Base-by-base conservation (phyloP, 2,888 invertebrate genomes). In the Hirtodrosophila histrioides region DNA sequence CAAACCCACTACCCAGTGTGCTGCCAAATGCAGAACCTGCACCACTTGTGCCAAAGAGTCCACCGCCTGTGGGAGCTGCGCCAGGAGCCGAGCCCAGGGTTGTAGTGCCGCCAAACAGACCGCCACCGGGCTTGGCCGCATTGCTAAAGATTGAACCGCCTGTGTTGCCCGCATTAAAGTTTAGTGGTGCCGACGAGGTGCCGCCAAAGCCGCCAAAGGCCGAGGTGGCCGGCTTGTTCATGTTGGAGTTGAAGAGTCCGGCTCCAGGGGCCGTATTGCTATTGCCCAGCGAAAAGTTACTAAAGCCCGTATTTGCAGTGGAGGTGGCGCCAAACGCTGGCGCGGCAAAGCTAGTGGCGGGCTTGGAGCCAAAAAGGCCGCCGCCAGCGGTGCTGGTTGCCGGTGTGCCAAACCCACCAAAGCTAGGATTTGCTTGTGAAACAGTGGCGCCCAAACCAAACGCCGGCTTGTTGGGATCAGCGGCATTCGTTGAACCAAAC, bases 141-240 rank as follows among this genome's bases (percentile, higher is more conserved):
- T 89, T 93, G 3, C 93, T 93, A 83, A 95, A 94, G 4, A 95
- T 85, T 3, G 89, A 88, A 11, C 78, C 75, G 8, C 87, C 88
- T 0, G 87, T 75, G 12, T 78, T 75, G 6, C 89, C 88, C 0
- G 89, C 46, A 61, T 91, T 91, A 6, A 91, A 91, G 87, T 91
- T 92, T 0, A 93, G 91, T 3, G 89, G 88, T 5, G 88, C 68
- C 10, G 91, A 77, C 0, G 89, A 77, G 33, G 93, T 91, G 10
- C 92, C 91, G 1, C 92, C 92, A 79, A 94, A 94, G 0, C 89
- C 89, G 9, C 94, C 94, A 88, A 95, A 95, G 0, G 92, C 91
- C 0, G 94, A 92, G 0, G 93, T 92, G 3, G 92, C 90, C 43
- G 91, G 92, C 74, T 92, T 91, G 66, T 91, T 90, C 39, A 92